Percentiles rank a stretch among this genome's conserved stretches.
These are phyloP conservation scores for Dynastes grantii DNA, from an alignment of 2,888 invertebrate species.

Conservation along the genomic window DNA sequence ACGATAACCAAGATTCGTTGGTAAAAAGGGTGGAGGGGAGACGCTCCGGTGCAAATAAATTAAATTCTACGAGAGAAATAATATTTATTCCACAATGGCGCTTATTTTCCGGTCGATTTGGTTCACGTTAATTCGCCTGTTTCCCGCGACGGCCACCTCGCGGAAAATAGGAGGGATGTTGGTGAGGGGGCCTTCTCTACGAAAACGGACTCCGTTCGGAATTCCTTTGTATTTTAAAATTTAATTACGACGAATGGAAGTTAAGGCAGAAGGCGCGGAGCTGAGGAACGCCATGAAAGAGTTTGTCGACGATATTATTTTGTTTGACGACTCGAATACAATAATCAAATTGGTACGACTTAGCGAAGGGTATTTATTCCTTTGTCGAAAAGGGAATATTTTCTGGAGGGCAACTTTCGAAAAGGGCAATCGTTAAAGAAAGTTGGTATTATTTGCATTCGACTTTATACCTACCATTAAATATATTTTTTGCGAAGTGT, in stretches of 20 bases:
- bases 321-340: background rate
- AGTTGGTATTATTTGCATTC: too few species aligned
- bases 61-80: slow-evolving; percentile 46
- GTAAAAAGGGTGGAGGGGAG: background rate
- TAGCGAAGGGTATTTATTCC: background rate
- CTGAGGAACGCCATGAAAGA: background rate
- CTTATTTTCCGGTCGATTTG: slow-evolving; percentile 48
- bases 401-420: too few species aligned
- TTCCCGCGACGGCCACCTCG: too few species aligned
- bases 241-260: slow-evolving; percentile 31
- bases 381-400: background rate
- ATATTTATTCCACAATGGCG: slow-evolving; percentile 48
- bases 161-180: background rate
- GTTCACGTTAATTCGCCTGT: slow-evolving; percentile 25
- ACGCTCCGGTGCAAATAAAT: slow-evolving; percentile 45
- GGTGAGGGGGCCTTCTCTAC: background rate
- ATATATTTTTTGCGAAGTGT: background rate
- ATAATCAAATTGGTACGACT: slow-evolving; percentile 18
- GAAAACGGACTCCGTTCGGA: background rate
- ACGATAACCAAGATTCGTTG: background rate
- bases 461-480: background rate
- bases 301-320: slow-evolving; percentile 10
- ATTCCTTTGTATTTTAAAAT: slow-evolving; percentile 39
- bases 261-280: background rate
- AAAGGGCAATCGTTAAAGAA: too few species aligned